Evolutionary conservation across 1,140 invertebrate species (phyloP).

Genomic region (Conopomorpha cramerella): DNA sequence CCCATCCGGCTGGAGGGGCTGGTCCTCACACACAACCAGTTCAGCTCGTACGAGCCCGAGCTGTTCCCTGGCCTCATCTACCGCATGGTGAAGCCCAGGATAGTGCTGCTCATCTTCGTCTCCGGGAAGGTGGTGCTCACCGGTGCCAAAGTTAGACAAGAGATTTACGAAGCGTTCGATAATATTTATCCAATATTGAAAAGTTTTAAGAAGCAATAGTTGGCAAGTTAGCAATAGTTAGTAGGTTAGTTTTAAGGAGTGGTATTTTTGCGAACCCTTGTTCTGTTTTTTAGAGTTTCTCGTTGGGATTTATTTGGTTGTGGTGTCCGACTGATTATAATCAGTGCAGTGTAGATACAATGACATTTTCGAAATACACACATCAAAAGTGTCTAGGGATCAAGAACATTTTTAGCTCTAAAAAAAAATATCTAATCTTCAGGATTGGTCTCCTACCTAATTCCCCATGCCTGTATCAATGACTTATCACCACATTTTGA

Average conservation of each 20-base stretch:
- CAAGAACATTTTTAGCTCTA: no score
- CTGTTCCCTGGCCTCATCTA: constrained; percentile 99
- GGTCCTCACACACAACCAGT: constrained; percentile 95
- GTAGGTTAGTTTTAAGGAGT: constrained; percentile 1
- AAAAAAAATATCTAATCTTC: no score
- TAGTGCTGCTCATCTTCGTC: constrained; percentile 98
- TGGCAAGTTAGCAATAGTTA: not conserved
- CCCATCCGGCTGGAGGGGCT: constrained; percentile 97
- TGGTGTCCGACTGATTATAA: no score
- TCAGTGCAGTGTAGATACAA: no score
- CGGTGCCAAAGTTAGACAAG: constrained; percentile 95
- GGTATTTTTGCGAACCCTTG: no score
- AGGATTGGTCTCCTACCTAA: no score
- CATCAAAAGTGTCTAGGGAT: no score
- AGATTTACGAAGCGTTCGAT: constrained; percentile 99
- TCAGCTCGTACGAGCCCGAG: constrained; percentile 94
- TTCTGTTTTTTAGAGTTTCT: no score
- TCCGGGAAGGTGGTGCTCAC: constrained; percentile 98
- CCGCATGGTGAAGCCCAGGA: constrained; percentile 98
- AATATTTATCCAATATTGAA: constrained; percentile 99
- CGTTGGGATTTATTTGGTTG: no score
- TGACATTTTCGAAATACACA: no score
- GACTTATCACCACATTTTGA: no score
- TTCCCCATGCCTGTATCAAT: no score
- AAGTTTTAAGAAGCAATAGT: constrained; percentile 93